Conservation (phyloP, 2,797 vertebrate genomes). For the Microtus agrestis region DNA sequence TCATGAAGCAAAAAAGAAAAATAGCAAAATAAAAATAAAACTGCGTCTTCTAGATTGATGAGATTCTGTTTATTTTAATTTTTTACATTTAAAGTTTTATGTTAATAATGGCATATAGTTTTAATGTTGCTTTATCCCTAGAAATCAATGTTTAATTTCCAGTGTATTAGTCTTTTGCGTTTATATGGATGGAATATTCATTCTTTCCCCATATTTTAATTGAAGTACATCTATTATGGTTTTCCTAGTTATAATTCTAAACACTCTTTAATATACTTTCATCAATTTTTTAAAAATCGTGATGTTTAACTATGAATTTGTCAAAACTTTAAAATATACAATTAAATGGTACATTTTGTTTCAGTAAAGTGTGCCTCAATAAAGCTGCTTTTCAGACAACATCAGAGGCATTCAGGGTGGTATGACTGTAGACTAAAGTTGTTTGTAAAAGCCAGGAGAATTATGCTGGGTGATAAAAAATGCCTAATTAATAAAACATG, state of each 20-base stretch:
- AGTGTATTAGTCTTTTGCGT: conserved; percentile 10
- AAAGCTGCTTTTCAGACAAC: background rate
- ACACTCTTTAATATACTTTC: conserved; percentile 1
- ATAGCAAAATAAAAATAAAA: conserved; percentile 32
- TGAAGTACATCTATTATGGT: background rate
- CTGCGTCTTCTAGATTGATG: background rate
- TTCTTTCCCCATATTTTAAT: conserved; percentile 39
- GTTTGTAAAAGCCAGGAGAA: background rate
- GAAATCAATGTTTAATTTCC: background rate
- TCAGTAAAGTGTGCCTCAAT: background rate
- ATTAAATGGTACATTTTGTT: background rate
- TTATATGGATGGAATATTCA: conserved; percentile 21
- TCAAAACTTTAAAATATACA: background rate
- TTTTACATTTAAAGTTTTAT: conserved; percentile 38
- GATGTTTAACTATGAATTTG: background rate
- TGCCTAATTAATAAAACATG: background rate
- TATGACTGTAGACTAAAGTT: background rate
- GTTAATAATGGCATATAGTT: conserved; percentile 1
- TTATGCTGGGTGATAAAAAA: background rate
- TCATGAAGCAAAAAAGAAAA: background rate
- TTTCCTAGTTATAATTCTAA: conserved; percentile 36
- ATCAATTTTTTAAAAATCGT: conserved; percentile 5
- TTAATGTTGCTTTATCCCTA: conserved; percentile 28
- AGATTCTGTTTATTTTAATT: conserved; percentile 13
- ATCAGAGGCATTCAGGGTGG: background rate